A percentile compares a stretch with the other conserved stretches of the same genome.
Evolutionary conservation across 2,797 vertebrate species (phyloP).

Genomic region (Alosa sapidissima): DNA sequence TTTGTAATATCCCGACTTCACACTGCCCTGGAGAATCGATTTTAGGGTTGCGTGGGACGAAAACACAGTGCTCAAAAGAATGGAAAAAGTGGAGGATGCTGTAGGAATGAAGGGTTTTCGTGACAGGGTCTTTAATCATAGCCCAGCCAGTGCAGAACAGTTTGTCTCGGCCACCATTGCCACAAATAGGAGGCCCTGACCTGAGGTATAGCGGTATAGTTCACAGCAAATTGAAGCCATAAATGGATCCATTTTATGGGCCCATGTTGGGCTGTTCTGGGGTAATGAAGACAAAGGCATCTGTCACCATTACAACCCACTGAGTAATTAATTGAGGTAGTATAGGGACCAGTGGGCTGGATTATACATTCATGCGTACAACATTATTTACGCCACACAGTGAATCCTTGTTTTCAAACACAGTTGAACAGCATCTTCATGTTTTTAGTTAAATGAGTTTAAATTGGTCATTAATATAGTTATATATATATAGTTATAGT

Average conservation of each 20-base stretch:
- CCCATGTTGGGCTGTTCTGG: slow-evolving; percentile 65
- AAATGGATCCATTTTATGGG: slow-evolving; percentile 78
- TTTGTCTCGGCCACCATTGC: slow-evolving; percentile 70
- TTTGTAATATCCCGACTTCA: slow-evolving; percentile 21
- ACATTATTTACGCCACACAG: not conserved
- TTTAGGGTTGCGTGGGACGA: slow-evolving; percentile 24
- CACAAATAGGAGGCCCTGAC: slow-evolving; percentile 81
- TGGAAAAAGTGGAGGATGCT: slow-evolving; percentile 42
- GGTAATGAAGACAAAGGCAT: slow-evolving; percentile 83
- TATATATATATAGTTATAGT: not conserved
- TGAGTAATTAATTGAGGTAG: slow-evolving; percentile 53
- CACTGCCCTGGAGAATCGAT: slow-evolving; percentile 31
- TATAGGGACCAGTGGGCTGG: slow-evolving; percentile 44
- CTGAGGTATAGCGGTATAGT: slow-evolving; percentile 80
- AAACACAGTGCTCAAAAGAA: slow-evolving; percentile 1
- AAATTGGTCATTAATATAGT: not conserved
- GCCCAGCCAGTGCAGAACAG: slow-evolving; percentile 65
- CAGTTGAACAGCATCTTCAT: not conserved
- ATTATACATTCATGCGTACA: not conserved
- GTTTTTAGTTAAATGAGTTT: not conserved
- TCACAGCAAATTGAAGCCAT: slow-evolving; percentile 80
- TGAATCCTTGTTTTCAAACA: not conserved
- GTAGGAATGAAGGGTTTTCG: slow-evolving; percentile 62
- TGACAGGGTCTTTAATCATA: slow-evolving; percentile 81
- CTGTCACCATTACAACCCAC: slow-evolving; percentile 60